Conservation (phyloP, 2,113 vertebrate genomes). For the Hyla sarda region DNA sequence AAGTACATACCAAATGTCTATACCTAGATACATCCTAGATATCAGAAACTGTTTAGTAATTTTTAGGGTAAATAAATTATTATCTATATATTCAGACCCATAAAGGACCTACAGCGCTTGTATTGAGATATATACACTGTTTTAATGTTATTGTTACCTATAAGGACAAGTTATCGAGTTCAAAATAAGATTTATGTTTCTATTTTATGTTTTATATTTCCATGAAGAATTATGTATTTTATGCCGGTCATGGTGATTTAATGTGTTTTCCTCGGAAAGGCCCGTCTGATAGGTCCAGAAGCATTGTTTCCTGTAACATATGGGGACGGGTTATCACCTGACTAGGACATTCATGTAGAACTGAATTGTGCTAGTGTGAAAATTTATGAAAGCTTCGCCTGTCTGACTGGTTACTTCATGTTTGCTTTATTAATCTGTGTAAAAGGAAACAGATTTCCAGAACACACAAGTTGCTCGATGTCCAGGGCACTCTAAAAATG, state of each 20-base stretch:
- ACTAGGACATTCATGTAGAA: neutral
- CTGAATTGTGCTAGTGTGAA: neutral
- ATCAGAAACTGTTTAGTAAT: neutral
- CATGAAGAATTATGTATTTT: neutral
- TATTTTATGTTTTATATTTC: neutral
- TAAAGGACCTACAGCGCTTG: neutral
- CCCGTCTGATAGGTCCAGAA: neutral
- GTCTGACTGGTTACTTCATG: neutral
- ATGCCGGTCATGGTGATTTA: neutral
- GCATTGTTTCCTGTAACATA: neutral
- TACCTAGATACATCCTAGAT: neutral
- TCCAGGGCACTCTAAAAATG: neutral
- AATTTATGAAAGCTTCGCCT: slow-evolving; percentile 1
- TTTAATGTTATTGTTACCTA: neutral
- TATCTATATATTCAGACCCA: neutral
- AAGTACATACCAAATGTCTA: neutral
- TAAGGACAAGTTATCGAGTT: neutral
- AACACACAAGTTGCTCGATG: slow-evolving; percentile 1
- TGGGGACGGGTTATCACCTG: neutral
- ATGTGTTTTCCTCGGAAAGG: too few relatives aligned
- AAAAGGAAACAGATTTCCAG: slow-evolving; percentile 40
- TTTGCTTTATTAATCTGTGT: slow-evolving; percentile 39
- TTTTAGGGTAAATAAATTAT: neutral
- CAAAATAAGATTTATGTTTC: slow-evolving; percentile 1
- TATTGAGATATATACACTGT: neutral